Conservation (phyloP, 2,113 vertebrate genomes). For the Xenus cinereus region DNA sequence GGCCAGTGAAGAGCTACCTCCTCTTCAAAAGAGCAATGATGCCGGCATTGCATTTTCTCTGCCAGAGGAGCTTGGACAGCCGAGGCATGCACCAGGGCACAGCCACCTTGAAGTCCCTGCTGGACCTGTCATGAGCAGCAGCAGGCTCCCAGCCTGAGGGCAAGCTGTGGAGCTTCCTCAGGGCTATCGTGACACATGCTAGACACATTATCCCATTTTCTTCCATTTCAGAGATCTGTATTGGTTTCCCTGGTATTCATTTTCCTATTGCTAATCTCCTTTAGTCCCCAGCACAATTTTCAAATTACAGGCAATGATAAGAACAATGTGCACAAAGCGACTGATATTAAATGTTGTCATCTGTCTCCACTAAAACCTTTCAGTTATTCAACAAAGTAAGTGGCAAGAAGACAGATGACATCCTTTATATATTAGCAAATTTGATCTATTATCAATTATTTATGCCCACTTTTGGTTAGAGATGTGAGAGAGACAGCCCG, state of each 20-base stretch:
- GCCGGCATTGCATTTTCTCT: background rate
- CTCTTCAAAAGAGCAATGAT: background rate
- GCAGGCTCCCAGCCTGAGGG: background rate
- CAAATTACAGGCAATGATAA: conserved; percentile 8
- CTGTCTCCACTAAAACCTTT: conserved; percentile 12
- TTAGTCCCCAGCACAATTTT: conserved; percentile 49
- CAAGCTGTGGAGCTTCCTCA: background rate
- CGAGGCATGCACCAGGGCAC: background rate
- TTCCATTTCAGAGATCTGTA: background rate
- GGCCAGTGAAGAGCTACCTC: background rate
- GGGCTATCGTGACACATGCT: background rate
- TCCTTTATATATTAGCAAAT: conserved; percentile 32
- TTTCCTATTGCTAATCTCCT: conserved; percentile 45
- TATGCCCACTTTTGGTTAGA: background rate
- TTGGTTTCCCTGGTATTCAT: conserved; percentile 1
- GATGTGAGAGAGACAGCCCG: background rate
- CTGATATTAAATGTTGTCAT: conserved; percentile 46
- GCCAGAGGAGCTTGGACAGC: background rate
- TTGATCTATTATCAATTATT: conserved; percentile 31
- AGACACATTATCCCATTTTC: background rate
- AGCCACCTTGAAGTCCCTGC: background rate
- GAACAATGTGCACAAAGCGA: background rate
- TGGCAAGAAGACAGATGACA: conserved; percentile 40
- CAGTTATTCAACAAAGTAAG: background rate
- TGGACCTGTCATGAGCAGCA: background rate